Evolutionary conservation across 2,797 vertebrate genomes (phyloP), one percentile per base, ranked within the genome.

Genomic region (Odontamblyopus lacepedii): DNA sequence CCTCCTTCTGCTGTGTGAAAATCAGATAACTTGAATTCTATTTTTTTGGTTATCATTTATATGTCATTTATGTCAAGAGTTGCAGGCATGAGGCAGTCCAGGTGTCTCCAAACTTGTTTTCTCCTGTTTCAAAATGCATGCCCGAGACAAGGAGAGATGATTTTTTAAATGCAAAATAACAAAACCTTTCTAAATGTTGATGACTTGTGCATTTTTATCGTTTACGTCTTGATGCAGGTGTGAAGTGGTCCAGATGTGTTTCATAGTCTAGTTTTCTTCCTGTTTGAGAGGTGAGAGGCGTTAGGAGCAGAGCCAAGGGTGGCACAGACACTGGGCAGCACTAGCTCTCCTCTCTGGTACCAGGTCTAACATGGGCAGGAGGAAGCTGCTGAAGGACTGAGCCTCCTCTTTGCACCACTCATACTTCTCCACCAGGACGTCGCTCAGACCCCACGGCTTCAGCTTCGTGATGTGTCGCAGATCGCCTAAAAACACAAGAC

Each of bases 381-480:
- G 94, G 94, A 99, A 99, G 91, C 94, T 96, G 77, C 96, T 93
- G 93, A 99, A 99, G 53, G 85, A 92, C 78, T 95, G 92, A 6
- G 97, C 97, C 76, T 98, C 97, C 1, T 98, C 97, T 82, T 94
- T 94, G 81, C 94, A 66, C 97, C 98, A 99, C 88, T 99, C 97
- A 0, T 99, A 99, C 89, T 99, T 99, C 78, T 99, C 98, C 69
- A 96, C 93, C 76, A 99, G 80, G 67, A 99, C 98, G 70, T 98
- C 97, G 38, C 94, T 85, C 74, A 99, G 94, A 74, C 96, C 98
- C 98, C 97, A 99, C 0, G 98, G 97, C 88, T 99, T 99, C 91
- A 99, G 93, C 89, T 97, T 99, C 67, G 95, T 98, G 90, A 99
- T 99, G 92, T 99, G 97, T 76, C 98, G 96, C 85, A 99, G 94